Evolutionary conservation across 2,113 vertebrate species (phyloP).

Genomic region (Peucedramus taeniatus): DNA sequence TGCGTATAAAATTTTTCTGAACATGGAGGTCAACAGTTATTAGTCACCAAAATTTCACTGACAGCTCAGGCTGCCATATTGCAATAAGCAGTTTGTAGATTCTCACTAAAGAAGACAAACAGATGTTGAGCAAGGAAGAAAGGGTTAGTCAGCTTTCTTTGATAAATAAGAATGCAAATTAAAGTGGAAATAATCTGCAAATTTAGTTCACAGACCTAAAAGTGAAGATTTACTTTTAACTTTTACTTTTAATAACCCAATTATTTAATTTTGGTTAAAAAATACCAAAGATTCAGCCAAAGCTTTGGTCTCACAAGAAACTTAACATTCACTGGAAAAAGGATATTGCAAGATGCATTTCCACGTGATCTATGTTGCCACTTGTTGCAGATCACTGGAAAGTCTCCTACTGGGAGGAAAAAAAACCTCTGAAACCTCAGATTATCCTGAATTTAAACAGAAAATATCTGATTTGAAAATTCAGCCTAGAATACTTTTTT

Average conservation of each 20-base stretch:
- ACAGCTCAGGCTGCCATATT: neutral
- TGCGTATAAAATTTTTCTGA: neutral
- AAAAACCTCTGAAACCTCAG: neutral
- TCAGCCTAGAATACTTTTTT: neutral
- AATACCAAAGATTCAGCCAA: neutral
- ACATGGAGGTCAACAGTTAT: neutral
- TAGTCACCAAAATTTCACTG: neutral
- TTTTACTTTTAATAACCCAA: too few species aligned
- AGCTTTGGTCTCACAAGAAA: neutral
- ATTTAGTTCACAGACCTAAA: neutral
- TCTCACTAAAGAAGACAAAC: neutral
- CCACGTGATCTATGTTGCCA: rapidly evolving
- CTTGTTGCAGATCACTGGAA: neutral
- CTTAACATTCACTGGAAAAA: neutral
- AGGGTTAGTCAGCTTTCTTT: neutral
- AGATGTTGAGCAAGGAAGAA: neutral
- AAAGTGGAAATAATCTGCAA: neutral
- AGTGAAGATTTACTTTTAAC: neutral
- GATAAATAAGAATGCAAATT: neutral
- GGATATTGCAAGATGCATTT: neutral
- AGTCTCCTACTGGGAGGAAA: neutral
- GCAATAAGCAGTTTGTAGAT: neutral
- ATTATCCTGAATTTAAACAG: neutral
- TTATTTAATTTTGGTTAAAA: too few species aligned
- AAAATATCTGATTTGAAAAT: neutral